Conservation (phyloP, 2,888 invertebrate species). For the Trissonchulus sp. region DNA sequence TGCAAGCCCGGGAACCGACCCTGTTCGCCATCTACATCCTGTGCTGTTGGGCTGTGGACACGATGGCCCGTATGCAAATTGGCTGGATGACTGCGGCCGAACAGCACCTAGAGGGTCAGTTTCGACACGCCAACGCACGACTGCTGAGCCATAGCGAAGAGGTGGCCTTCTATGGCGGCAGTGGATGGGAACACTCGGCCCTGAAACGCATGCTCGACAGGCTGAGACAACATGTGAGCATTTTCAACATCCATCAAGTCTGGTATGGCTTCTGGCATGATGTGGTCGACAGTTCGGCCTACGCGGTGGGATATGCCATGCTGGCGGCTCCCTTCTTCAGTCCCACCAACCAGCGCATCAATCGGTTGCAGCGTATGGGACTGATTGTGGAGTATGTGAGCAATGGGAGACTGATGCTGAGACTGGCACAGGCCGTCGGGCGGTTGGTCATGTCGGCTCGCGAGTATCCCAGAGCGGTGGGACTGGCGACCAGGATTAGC, state of each 20-base stretch:
- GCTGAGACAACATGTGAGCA: constrained; percentile 59
- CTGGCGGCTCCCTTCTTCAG: constrained; percentile 80
- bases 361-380: no score
- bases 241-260: constrained; percentile 94
- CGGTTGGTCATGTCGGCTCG: constrained; percentile 86
- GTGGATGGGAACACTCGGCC: constrained; percentile 73
- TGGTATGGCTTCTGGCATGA: no score
- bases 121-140: constrained; percentile 88
- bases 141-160: constrained; percentile 96
- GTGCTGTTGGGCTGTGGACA: constrained; percentile 75
- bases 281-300: constrained; percentile 92
- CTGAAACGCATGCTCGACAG: constrained; percentile 80
- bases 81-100: constrained; percentile 83
- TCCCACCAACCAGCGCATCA: background rate
- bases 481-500: constrained; percentile 86
- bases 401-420: constrained; percentile 89
- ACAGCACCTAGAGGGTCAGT: constrained; percentile 94
- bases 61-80: constrained; percentile 69
- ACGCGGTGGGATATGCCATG: constrained; percentile 89
- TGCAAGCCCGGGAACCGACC: no score
- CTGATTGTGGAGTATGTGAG: constrained; percentile 75
- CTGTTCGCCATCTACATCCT: constrained; percentile 82
- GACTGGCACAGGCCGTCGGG: constrained; percentile 93
- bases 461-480: constrained; percentile 85
- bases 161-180: constrained; percentile 65